Evolutionary conservation across 2,113 vertebrate species (phyloP).

Genomic region (Hypanus sabinus): DNA sequence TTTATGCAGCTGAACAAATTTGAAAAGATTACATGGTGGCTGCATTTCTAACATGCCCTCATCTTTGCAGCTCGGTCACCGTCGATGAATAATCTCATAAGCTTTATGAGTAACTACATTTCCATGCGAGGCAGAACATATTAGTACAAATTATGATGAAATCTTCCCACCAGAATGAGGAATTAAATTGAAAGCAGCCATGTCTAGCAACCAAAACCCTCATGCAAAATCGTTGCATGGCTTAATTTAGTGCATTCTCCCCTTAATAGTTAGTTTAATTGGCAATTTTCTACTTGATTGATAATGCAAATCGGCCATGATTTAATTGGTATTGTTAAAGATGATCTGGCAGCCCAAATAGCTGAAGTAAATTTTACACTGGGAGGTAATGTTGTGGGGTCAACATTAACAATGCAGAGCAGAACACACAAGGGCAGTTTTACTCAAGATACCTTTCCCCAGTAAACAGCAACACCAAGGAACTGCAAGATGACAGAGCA

Average conservation of each 20-base stretch:
- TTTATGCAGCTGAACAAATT: neutral
- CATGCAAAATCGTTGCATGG: neutral
- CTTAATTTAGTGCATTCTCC: conserved; percentile 27
- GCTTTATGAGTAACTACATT: no score
- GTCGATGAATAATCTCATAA: no score
- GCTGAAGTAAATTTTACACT: neutral
- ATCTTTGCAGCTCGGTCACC: neutral
- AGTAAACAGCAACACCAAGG: neutral
- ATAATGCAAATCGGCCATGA: neutral
- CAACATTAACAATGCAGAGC: neutral
- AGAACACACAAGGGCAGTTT: neutral
- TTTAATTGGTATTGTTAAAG: conserved; percentile 26
- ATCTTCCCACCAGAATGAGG: neutral
- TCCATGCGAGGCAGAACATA: neutral
- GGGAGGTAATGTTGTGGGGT: neutral
- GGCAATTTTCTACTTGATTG: conserved; percentile 23
- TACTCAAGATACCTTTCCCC: neutral
- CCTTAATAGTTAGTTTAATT: conserved; percentile 2
- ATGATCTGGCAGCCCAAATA: neutral
- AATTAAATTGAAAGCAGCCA: neutral
- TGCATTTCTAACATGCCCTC: neutral
- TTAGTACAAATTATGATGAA: neutral
- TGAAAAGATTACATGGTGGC: neutral
- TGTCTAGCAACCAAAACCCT: neutral
- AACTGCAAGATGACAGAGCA: neutral